Conservation (phyloP, 1,140 invertebrate genomes). For the Caenorhabditis remanei region DNA sequence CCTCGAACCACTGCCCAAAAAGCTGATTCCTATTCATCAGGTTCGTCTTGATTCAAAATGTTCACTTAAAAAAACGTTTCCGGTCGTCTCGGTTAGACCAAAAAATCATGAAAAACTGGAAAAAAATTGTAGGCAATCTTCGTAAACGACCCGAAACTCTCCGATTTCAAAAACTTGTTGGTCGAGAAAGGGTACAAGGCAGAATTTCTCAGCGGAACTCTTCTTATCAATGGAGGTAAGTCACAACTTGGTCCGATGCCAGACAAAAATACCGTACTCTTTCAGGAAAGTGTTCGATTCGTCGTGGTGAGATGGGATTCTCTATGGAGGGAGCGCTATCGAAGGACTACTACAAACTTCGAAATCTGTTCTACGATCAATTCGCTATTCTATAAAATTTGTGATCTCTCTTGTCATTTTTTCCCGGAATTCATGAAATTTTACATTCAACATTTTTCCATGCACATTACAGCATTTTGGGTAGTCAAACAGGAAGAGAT, state of each 20-base stretch:
- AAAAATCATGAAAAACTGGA: no score
- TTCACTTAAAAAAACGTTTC: no score
- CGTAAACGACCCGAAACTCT: slow-evolving; percentile 94
- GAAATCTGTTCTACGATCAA: slow-evolving; percentile 85
- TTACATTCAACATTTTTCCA: no score
- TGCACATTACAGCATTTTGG: no score
- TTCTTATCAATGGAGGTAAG: slow-evolving; percentile 88
- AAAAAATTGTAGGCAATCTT: slow-evolving; percentile 83
- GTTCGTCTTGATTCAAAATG: neutral
- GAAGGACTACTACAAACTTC: slow-evolving; percentile 94
- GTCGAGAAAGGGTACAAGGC: slow-evolving; percentile 88
- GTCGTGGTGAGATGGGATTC: slow-evolving; percentile 90
- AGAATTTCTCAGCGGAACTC: slow-evolving; percentile 92
- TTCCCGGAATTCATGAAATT: no score
- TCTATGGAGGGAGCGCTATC: slow-evolving; percentile 92
- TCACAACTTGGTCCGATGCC: neutral
- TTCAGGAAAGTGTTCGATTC: slow-evolving; percentile 84
- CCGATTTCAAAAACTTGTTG: slow-evolving; percentile 96
- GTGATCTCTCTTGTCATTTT: slow-evolving; percentile 31
- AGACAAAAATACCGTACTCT: neutral
- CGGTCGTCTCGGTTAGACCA: no score
- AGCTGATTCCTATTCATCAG: slow-evolving; percentile 8
- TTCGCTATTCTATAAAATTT: slow-evolving; percentile 87
- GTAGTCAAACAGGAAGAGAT: no score
- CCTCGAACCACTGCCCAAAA: neutral